phyloP scores from a whole-genome alignment of 2,797 vertebrate genomes.

The Acrossocheilus wenchowensis region DNA sequence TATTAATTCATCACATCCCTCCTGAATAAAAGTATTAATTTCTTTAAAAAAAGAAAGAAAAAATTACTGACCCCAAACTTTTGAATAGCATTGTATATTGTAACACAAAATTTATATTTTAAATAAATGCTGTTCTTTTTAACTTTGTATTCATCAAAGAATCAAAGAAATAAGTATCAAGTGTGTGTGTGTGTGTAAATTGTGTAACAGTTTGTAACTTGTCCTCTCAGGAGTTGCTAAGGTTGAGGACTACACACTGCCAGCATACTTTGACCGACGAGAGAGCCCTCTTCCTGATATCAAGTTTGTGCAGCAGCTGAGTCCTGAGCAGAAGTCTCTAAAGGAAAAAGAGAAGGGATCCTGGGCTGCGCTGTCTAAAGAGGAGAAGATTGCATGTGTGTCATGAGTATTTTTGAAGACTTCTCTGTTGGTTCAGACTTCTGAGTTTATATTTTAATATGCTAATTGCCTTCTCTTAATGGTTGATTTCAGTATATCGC shows the following conservation, averaged over 20 bases:
- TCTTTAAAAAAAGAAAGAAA: no score
- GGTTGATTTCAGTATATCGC: constrained; percentile 81
- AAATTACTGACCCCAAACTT: no score
- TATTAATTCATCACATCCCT: no score
- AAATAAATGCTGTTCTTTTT: no score
- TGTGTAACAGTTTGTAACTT: neutral
- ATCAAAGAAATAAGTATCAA: no score
- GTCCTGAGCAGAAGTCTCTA: constrained; percentile 84
- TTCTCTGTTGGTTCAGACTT: neutral
- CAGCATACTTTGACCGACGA: constrained; percentile 81
- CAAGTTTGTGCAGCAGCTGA: constrained; percentile 80
- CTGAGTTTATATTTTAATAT: neutral
- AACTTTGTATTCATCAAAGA: no score
- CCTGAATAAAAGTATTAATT: no score
- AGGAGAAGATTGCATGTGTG: constrained; percentile 92
- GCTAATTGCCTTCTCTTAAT: neutral
- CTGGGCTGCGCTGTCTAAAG: constrained; percentile 84
- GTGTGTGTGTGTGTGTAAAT: no score
- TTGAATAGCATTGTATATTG: no score
- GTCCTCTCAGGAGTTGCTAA: constrained; percentile 82
- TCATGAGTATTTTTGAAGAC: neutral
- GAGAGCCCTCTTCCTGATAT: constrained; percentile 85
- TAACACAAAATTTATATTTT: no score
- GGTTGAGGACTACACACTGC: constrained; percentile 84
- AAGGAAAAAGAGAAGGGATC: constrained; percentile 94